A percentile compares a stretch with the other conserved stretches of the same genome.
phyloP scores from a whole-genome alignment of 37 sponge, comb jelly and placozoan species.

The Bolinopsis microptera region DNA sequence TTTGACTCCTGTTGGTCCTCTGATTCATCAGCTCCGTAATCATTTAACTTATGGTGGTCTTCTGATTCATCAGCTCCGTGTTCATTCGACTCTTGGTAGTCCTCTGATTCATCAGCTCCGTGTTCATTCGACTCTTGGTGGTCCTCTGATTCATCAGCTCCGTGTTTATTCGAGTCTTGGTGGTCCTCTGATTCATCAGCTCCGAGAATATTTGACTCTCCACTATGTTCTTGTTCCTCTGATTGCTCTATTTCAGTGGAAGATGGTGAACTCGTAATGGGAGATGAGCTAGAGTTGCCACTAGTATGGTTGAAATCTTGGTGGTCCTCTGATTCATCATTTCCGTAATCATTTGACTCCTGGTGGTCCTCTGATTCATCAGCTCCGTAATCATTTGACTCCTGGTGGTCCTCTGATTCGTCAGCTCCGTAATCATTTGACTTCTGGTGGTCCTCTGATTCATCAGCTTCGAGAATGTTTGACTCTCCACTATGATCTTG shows the following conservation, averaged over 20 bases:
- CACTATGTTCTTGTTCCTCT: neutral
- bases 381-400: neutral
- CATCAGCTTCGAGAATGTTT: no score
- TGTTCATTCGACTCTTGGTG: neutral
- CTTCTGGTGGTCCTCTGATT: neutral
- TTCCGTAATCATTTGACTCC: neutral
- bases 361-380: neutral
- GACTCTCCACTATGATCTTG: neutral
- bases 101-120: neutral
- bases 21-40: no score
- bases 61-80: neutral
- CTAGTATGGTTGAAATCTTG: neutral
- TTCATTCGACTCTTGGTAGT: neutral
- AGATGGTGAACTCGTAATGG: no score
- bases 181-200: neutral
- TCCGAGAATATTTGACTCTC: neutral
- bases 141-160: neutral
- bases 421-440: neutral
- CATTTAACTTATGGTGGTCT: no score
- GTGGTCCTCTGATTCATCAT: neutral
- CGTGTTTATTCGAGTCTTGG: neutral
- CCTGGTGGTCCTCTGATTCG: neutral
- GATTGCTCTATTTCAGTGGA: neutral
- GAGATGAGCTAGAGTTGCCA: neutral
- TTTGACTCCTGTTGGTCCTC: neutral